These are phyloP conservation scores for Caenorhabditis sp. DNA, from an alignment of 2,888 invertebrate genomes.

Conservation along the genomic window DNA sequence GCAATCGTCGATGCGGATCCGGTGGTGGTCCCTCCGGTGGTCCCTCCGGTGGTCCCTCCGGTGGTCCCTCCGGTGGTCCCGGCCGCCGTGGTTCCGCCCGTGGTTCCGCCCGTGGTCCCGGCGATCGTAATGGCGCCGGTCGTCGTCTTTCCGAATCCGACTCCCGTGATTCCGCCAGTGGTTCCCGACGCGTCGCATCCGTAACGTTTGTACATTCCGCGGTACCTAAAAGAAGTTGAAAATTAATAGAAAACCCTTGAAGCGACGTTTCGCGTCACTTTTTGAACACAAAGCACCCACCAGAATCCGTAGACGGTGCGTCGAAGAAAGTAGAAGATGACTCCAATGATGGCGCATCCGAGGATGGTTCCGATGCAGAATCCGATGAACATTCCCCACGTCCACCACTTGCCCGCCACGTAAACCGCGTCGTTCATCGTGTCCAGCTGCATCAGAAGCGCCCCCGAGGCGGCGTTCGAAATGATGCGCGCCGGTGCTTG, in stretches of 20 bases:
- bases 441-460: not conserved
- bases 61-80: constrained; percentile 12
- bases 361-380: constrained; percentile 27
- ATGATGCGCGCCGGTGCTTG: not conserved
- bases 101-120: constrained; percentile 28
- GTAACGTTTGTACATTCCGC: constrained; percentile 62
- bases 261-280: too few species aligned
- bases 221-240: constrained; percentile 33
- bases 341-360: constrained; percentile 1
- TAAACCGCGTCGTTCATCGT: constrained; percentile 3
- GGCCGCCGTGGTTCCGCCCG: constrained; percentile 4
- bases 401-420: constrained; percentile 43
- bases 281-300: constrained; percentile 18
- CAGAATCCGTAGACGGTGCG: constrained; percentile 46
- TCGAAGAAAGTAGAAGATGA: constrained; percentile 31
- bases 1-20: too few species aligned
- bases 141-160: constrained; percentile 36
- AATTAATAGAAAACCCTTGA: not conserved
- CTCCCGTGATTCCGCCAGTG: constrained; percentile 40
- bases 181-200: constrained; percentile 56
- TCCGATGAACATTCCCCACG: constrained; percentile 47
- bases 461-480: not conserved
- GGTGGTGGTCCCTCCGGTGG: too few species aligned
- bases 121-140: constrained; percentile 34
- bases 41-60: too few species aligned